Evolutionary conservation across 2,888 invertebrate genomes (phyloP), one percentile per base, ranked within the genome.

Genomic region (Steromphala cineraria): DNA sequence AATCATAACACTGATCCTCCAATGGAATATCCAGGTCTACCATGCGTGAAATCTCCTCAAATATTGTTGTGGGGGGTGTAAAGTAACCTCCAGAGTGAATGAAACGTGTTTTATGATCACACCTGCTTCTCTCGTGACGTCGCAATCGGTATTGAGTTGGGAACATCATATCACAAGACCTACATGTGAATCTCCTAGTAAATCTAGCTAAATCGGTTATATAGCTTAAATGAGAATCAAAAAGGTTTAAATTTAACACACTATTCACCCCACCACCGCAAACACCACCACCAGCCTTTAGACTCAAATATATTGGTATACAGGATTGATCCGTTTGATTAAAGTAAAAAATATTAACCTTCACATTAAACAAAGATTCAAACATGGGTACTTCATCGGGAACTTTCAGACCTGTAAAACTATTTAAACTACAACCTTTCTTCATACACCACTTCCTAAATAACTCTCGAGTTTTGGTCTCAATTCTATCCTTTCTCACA

Each of bases 201-300:
- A 67, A 67, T 67, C 36, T 28, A 17, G 28, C 67, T 31, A 67
- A 36, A 67, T 67, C 21, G n/a, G 28, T n/a, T 67, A 67, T 67
- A 67, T 67, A 67, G 36, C 67, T 67, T 67, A 67, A 67, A 67
- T 67, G 67, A 67, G 28, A 31, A 31, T 67, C 36, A 36, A 67
- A 67, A 21, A 31, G 28, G 36, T 31, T 67, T 36, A 67, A 36
- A 21, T 21, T 17, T 36, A 67, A 31, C 36, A 31, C 67, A n/a
- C 28, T 67, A 31, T 17, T 17, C 15, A 67, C 28, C 21, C 36
- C 21, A 31, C 4, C 36, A 36, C 36, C 28, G 36, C 67, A 31
- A 31, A 31, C 67, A 31, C 28, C 67, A 67, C 15, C 28, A 28
- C 15, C 46, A 46, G 46, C 46, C 46, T 46, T 46, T 46, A 36